Evolutionary conservation across 2,888 invertebrate genomes (phyloP).

Genomic region (Erebia aethiops): DNA sequence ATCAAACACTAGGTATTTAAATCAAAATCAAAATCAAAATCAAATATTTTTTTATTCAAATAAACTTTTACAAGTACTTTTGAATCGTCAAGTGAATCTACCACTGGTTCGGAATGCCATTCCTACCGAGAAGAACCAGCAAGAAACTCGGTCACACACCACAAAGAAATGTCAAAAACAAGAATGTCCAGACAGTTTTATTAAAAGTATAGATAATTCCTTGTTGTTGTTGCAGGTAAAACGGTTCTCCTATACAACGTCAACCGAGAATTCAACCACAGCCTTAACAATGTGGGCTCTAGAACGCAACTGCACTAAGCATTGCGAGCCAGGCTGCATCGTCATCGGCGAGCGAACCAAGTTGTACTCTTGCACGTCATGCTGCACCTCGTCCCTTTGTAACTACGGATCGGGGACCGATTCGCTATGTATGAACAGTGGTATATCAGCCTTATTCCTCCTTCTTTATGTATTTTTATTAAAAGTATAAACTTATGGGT

Average conservation of each 20-base stretch:
- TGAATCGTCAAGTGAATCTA: too few species aligned
- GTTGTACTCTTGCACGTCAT: conserved; percentile 93
- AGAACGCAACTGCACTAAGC: conserved; percentile 91
- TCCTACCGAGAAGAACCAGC: too few species aligned
- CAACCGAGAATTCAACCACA: conserved; percentile 90
- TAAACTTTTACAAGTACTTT: too few species aligned
- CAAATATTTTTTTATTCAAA: too few species aligned
- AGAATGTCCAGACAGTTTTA: too few species aligned
- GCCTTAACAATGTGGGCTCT: conserved; percentile 90
- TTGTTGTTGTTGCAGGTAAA: conserved; percentile 84
- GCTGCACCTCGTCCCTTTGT: conserved; percentile 90
- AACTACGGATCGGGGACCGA: conserved; percentile 86
- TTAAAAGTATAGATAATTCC: not conserved
- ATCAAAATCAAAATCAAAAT: too few species aligned
- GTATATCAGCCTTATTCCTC: not conserved
- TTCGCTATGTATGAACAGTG: not conserved
- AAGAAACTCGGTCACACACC: too few species aligned
- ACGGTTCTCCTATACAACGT: conserved; percentile 91
- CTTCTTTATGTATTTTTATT: not conserved
- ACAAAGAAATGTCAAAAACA: too few species aligned
- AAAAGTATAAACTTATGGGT: not conserved
- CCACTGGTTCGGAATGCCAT: too few species aligned
- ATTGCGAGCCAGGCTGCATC: conserved; percentile 94
- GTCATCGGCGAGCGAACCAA: conserved; percentile 95
- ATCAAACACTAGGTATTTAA: too few species aligned